Conservation (phyloP, 2,113 vertebrate genomes). For the Ageneiosus marmoratus region DNA sequence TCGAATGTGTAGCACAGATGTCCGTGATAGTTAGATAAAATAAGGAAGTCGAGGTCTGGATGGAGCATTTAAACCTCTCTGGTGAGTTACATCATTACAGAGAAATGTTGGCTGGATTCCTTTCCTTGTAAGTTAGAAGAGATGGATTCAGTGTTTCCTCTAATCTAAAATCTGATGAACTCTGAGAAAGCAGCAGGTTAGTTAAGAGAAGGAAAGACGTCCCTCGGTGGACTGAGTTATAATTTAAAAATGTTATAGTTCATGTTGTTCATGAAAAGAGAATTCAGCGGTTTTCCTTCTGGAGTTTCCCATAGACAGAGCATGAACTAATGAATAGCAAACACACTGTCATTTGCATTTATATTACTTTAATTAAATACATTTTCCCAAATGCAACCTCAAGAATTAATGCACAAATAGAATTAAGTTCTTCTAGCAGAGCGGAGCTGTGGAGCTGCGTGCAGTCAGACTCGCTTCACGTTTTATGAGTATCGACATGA, state of each 20-base stretch:
- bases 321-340: background rate
- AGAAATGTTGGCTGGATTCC: background rate
- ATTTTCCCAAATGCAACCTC: conserved; percentile 12
- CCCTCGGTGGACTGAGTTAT: background rate
- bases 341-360: conserved; percentile 28
- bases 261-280: background rate
- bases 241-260: background rate
- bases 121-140: background rate
- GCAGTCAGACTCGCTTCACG: background rate
- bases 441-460: background rate
- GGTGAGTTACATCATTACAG: background rate
- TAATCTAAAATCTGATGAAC: background rate
- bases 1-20: no score
- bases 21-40: no score
- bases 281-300: background rate
- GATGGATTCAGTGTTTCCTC: background rate
- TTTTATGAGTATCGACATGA: conserved; percentile 23
- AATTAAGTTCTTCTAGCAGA: conserved; percentile 17
- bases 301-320: background rate
- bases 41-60: no score
- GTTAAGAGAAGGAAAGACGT: no score
- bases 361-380: conserved; percentile 36
- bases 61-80: background rate
- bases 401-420: conserved; percentile 10
- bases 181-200: background rate